Evolutionary conservation across 2,113 vertebrate species (phyloP).

Genomic region (Hemibagrus wyckioides): DNA sequence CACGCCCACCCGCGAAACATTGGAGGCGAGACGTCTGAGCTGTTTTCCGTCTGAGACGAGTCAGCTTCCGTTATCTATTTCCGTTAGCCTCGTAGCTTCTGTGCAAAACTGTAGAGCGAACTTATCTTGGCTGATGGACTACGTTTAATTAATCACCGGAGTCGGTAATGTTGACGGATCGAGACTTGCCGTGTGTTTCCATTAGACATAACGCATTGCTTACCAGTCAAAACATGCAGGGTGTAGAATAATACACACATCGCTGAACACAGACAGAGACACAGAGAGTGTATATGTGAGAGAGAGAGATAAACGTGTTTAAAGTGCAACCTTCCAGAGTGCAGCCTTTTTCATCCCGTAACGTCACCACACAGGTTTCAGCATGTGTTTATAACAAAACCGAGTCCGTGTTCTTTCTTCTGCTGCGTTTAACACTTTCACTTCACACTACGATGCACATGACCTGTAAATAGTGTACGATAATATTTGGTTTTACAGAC

Average conservation of each 20-base stretch:
- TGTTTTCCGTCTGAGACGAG: background rate
- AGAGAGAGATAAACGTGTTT: background rate
- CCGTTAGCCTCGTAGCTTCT: background rate
- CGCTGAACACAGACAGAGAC: too few species aligned
- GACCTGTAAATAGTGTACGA: slow-evolving; percentile 81
- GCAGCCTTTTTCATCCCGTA: background rate
- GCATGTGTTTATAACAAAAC: slow-evolving; percentile 15
- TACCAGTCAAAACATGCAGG: slow-evolving; percentile 24
- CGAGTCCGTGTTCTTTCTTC: slow-evolving; percentile 20
- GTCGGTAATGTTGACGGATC: background rate
- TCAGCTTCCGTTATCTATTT: background rate
- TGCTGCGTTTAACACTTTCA: slow-evolving; percentile 45
- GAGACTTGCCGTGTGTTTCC: slow-evolving; percentile 2
- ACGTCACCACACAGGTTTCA: background rate
- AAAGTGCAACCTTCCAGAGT: background rate
- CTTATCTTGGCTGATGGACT: background rate
- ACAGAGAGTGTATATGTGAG: background rate
- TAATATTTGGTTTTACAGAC: slow-evolving; percentile 82
- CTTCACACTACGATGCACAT: slow-evolving; percentile 69
- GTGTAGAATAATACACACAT: background rate
- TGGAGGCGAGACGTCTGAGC: background rate
- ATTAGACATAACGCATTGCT: background rate
- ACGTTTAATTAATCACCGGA: background rate
- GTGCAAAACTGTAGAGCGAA: background rate
- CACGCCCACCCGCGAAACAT: background rate